Evolutionary conservation across 2,888 invertebrate species (phyloP).

Genomic region (Cataglyphis cursor): DNA sequence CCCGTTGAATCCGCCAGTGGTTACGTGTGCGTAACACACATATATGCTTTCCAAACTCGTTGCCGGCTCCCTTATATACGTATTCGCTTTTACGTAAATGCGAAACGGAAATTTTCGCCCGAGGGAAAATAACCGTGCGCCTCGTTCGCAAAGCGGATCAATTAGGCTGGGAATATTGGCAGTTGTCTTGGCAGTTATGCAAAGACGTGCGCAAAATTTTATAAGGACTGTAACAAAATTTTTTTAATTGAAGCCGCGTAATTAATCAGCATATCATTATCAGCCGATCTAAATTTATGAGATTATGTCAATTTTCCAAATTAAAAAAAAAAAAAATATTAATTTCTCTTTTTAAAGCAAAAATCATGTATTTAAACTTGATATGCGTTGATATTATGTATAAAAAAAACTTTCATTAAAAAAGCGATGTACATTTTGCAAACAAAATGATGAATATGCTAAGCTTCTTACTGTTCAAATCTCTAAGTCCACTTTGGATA

Average conservation of each 20-base stretch:
- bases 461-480: background rate
- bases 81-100: constrained; percentile 30
- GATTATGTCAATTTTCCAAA: background rate
- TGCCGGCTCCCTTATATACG: constrained; percentile 58
- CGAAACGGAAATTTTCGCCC: constrained; percentile 50
- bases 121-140: constrained; percentile 26
- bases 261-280: background rate
- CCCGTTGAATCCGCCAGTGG: constrained; percentile 7
- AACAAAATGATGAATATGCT: background rate
- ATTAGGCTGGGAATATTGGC: constrained; percentile 59
- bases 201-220: constrained; percentile 17
- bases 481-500: background rate
- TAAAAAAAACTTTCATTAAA: background rate
- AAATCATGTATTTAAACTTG: background rate
- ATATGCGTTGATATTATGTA: background rate
- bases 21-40: constrained; percentile 38
- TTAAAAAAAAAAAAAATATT: background rate
- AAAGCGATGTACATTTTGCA: background rate
- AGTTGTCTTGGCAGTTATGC: constrained; percentile 3
- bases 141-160: constrained; percentile 59
- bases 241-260: background rate
- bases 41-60: constrained; percentile 65
- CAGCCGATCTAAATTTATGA: background rate
- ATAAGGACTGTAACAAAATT: background rate
- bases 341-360: background rate